phyloP scores from a whole-genome alignment of 1,140 invertebrate species.

The Artemia franciscana region DNA sequence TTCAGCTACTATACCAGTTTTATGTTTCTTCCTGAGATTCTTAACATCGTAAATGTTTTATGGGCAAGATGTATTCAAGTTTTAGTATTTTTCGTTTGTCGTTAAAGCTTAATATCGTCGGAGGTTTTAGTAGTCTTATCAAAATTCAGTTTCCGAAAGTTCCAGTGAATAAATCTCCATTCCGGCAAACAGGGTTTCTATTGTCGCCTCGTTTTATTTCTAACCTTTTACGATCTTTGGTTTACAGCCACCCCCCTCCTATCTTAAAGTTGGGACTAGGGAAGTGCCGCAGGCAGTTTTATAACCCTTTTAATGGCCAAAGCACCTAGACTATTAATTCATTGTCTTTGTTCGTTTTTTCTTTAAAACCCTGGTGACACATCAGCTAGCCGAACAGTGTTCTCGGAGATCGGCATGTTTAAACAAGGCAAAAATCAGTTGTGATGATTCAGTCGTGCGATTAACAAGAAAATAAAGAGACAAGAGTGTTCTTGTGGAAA shows the following conservation, averaged over 20 bases:
- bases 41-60: too few relatives aligned
- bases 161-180: neutral
- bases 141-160: neutral
- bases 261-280: neutral
- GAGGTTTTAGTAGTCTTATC: neutral
- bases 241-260: neutral
- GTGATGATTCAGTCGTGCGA: too few relatives aligned
- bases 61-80: too few relatives aligned
- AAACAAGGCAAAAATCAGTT: too few relatives aligned
- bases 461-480: too few relatives aligned
- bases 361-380: neutral
- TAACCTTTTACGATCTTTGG: neutral
- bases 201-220: neutral
- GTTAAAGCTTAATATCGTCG: neutral
- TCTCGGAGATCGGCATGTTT: too few relatives aligned
- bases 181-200: neutral
- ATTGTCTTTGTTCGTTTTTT: neutral
- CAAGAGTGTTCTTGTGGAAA: too few relatives aligned
- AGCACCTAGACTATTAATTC: neutral
- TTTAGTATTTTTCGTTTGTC: too few relatives aligned
- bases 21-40: too few relatives aligned
- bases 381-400: too few relatives aligned
- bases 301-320: neutral
- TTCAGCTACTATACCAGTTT: too few relatives aligned
- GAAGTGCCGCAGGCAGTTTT: neutral